These are phyloP conservation scores for Capitella teleta DNA, from an alignment of 1,140 invertebrate species.

Conservation along the genomic window DNA sequence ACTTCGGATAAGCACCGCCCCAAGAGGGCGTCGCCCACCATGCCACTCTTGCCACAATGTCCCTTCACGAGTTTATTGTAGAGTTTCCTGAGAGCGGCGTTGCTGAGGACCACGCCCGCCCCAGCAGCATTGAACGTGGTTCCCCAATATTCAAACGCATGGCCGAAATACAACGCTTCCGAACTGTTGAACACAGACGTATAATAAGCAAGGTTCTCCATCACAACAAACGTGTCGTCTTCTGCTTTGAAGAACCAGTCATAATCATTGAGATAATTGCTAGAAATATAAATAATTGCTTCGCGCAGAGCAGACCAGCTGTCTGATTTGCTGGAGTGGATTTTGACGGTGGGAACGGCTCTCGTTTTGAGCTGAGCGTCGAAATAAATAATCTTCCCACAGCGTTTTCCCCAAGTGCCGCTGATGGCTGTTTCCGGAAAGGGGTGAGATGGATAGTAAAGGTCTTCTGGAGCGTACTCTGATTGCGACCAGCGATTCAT, in stretches of 20 bases:
- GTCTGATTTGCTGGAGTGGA: too few relatives aligned
- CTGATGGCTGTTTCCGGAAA: too few relatives aligned
- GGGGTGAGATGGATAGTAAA: too few relatives aligned
- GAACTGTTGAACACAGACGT: background rate
- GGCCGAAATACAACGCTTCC: background rate
- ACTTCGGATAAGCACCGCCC: background rate
- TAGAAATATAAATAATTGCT: too few relatives aligned
- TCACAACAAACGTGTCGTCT: slow-evolving; percentile 13
- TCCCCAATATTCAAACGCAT: background rate
- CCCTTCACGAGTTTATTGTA: background rate
- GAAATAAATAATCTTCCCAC: too few relatives aligned
- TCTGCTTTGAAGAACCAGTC: slow-evolving; percentile 18
- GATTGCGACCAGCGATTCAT: too few relatives aligned
- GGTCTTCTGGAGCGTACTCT: too few relatives aligned
- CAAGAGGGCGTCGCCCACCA: background rate
- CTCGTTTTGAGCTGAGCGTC: too few relatives aligned
- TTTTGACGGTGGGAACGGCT: too few relatives aligned
- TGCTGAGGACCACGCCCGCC: background rate
- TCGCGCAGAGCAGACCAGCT: too few relatives aligned
- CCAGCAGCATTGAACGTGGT: background rate
- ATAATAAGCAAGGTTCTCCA: slow-evolving; percentile 9
- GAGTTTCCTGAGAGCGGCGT: background rate
- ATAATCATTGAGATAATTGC: slow-evolving; percentile 3
- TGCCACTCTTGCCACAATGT: background rate
- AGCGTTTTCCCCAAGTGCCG: too few relatives aligned